Conservation (phyloP, 2,113 vertebrate species). For the Gila orcuttii region DNA sequence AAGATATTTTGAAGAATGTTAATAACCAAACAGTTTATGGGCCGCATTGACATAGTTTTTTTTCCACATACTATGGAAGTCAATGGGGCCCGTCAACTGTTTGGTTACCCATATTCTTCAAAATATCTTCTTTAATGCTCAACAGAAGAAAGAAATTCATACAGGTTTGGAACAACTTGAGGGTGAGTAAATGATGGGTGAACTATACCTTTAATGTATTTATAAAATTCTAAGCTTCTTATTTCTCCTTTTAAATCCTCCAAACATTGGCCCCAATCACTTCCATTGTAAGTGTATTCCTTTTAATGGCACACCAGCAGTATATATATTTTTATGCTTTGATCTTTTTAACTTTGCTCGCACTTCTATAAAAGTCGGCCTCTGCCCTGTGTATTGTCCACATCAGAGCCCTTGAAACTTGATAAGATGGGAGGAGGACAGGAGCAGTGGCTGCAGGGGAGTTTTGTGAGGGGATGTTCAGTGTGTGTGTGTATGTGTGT, state of each 20-base stretch:
- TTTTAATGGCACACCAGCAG: not conserved
- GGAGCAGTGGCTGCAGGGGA: conserved; percentile 48
- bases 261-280: no score
- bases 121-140: no score
- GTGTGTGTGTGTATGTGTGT: conserved; percentile 4
- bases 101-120: no score
- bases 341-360: conserved; percentile 29
- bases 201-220: not conserved
- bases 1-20: no score
- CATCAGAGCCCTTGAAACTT: conserved; percentile 69
- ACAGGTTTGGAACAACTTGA: no score
- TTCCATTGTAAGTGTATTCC: not conserved
- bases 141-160: no score
- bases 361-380: conserved; percentile 35
- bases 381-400: conserved; percentile 53
- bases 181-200: no score
- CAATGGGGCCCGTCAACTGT: no score
- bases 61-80: no score
- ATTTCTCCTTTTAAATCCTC: not conserved
- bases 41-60: no score
- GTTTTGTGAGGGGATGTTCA: conserved; percentile 32
- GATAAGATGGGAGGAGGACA: conserved; percentile 70
- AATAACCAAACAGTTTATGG: no score
- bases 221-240: not conserved
- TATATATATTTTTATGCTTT: not conserved